A percentile compares a stretch with the other conserved stretches of the same genome.
Evolutionary conservation across 2,888 invertebrate genomes (phyloP).

Genomic region (Aspidiotus rigidus): DNA sequence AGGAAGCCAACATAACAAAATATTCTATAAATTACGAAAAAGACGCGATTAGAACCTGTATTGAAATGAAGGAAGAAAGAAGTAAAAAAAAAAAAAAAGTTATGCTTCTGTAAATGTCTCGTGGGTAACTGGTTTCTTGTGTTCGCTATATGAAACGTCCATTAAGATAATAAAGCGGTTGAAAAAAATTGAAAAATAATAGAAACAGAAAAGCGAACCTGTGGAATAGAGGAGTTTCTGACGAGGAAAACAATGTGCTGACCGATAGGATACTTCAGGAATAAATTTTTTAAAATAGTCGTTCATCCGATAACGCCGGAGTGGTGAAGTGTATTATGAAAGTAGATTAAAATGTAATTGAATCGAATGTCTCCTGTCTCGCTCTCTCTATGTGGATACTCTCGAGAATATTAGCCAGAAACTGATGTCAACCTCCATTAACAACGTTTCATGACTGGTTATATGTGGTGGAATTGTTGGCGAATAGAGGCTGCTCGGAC

Average conservation of each 20-base stretch:
- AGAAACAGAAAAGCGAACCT: not conserved
- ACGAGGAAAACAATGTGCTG: constrained; percentile 10
- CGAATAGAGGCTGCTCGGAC: no score
- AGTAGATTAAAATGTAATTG: constrained; percentile 17
- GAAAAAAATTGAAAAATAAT: constrained; percentile 24
- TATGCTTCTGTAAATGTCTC: constrained; percentile 34
- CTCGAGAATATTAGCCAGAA: not conserved
- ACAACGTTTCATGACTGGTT: not conserved
- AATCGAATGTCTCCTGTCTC: not conserved
- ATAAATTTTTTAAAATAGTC: constrained; percentile 10
- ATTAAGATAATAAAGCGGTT: constrained; percentile 32
- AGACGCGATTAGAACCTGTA: constrained; percentile 10
- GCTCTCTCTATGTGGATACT: not conserved
- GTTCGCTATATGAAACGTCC: constrained; percentile 26
- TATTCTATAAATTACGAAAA: constrained; percentile 29
- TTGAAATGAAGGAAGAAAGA: not conserved
- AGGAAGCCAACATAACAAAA: constrained; percentile 32
- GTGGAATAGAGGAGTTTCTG: not conserved
- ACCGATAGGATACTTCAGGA: not conserved
- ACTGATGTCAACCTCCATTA: constrained; percentile 11
- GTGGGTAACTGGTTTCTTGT: constrained; percentile 32
- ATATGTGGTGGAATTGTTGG: no score
- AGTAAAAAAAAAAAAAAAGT: constrained; percentile 11
- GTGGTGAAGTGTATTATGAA: not conserved
- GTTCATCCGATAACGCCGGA: constrained; percentile 6